phyloP scores from a whole-genome alignment of 2,797 vertebrate species.

The Echiichthys vipera region DNA sequence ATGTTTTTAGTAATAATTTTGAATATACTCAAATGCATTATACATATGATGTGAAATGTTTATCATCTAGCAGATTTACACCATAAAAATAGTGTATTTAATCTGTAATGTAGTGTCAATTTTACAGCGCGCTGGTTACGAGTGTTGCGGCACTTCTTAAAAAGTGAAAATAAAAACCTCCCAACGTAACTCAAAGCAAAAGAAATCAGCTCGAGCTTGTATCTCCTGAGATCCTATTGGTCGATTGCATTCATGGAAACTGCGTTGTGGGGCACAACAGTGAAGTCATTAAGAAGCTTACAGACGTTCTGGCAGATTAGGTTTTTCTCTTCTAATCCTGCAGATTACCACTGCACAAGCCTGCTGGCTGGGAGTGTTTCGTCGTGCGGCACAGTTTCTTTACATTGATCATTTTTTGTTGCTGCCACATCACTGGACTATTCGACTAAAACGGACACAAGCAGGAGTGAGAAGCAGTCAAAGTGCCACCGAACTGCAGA shows the following conservation, averaged over 20 bases:
- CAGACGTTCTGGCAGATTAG: constrained; percentile 85
- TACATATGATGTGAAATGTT: background rate
- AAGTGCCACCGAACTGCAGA: constrained; percentile 37
- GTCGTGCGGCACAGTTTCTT: constrained; percentile 68
- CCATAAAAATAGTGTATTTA: background rate
- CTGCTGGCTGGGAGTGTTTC: constrained; percentile 74
- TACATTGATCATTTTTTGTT: constrained; percentile 74
- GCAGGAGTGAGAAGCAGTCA: constrained; percentile 49
- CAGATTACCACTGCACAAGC: constrained; percentile 83
- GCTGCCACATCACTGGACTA: constrained; percentile 35
- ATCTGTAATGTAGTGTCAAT: constrained; percentile 8
- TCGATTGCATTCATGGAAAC: constrained; percentile 75
- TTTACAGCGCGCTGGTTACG: background rate
- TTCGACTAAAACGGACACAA: constrained; percentile 28
- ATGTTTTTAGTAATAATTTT: background rate
- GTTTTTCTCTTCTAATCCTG: constrained; percentile 87
- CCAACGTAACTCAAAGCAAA: constrained; percentile 23
- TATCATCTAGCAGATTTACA: background rate
- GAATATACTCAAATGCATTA: background rate
- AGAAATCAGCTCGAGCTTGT: constrained; percentile 29
- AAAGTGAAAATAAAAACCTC: constrained; percentile 45
- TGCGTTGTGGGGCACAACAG: constrained; percentile 72
- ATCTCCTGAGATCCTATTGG: constrained; percentile 66
- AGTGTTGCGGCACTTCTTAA: constrained; percentile 8
- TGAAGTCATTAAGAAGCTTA: constrained; percentile 89